A percentile compares a stretch with the other conserved stretches of the same genome.
phyloP scores from a whole-genome alignment of 2,113 vertebrate genomes.

The Peucedramus taeniatus region DNA sequence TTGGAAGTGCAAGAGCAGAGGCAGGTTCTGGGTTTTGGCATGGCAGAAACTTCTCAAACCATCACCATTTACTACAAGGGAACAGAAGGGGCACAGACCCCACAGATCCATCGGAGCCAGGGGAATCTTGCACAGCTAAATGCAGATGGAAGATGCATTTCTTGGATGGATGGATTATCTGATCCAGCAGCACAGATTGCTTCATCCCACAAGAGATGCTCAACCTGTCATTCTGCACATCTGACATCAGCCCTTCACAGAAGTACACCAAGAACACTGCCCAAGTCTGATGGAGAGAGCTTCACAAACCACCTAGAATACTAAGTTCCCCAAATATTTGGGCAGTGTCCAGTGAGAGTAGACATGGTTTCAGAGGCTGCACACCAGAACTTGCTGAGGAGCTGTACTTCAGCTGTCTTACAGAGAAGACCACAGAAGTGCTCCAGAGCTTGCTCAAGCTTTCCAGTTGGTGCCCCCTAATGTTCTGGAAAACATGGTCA shows the following conservation, averaged over 20 bases:
- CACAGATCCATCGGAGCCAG: neutral
- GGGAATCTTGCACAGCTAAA: neutral
- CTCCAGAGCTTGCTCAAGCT: neutral
- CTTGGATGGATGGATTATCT: neutral
- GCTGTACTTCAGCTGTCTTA: neutral
- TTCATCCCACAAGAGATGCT: neutral
- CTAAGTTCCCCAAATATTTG: neutral
- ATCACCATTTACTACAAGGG: neutral
- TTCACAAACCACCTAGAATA: neutral
- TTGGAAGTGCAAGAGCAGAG: neutral
- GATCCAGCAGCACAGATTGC: neutral
- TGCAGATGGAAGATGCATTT: neutral
- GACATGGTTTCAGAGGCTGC: neutral
- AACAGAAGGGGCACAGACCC: neutral
- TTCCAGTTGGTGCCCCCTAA: neutral
- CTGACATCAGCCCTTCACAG: neutral
- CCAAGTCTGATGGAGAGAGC: neutral
- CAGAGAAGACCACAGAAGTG: neutral
- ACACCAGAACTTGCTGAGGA: neutral
- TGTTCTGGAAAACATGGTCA: neutral
- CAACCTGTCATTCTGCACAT: accelerated
- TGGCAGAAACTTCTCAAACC: neutral
- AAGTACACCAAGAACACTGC: neutral
- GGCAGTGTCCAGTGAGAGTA: neutral
- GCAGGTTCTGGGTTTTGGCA: neutral